phyloP scores from a whole-genome alignment of 2,888 invertebrate genomes.

The Strigamia transsilvanica region DNA sequence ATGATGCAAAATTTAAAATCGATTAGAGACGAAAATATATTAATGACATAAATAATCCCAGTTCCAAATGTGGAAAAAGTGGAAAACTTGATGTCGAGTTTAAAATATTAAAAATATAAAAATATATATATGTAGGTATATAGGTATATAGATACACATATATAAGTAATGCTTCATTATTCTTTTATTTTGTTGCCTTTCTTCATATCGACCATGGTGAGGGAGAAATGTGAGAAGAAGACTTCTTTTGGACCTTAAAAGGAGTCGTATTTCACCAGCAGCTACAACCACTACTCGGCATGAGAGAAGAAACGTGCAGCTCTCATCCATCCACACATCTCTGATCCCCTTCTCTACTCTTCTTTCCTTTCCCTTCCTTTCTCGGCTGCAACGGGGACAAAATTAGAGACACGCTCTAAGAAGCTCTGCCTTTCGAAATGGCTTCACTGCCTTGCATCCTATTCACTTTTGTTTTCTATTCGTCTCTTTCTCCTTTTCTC shows the following conservation, averaged over 20 bases:
- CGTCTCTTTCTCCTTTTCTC: not conserved
- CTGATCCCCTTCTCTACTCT: slow-evolving; percentile 19
- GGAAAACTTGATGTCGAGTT: too few species aligned
- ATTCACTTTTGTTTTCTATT: slow-evolving; percentile 32
- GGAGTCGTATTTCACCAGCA: slow-evolving; percentile 48
- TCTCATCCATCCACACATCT: slow-evolving; percentile 14
- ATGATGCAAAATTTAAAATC: too few species aligned
- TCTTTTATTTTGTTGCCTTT: slow-evolving; percentile 32
- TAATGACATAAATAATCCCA: too few species aligned
- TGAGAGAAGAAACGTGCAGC: slow-evolving; percentile 46
- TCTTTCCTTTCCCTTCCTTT: not conserved
- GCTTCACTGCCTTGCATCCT: slow-evolving; percentile 40
- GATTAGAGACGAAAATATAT: too few species aligned
- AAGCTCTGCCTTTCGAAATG: slow-evolving; percentile 43
- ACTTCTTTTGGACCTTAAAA: slow-evolving; percentile 49
- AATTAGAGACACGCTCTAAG: slow-evolving; percentile 23
- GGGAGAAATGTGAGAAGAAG: slow-evolving; percentile 39
- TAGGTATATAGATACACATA: too few species aligned
- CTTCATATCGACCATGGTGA: slow-evolving; percentile 10
- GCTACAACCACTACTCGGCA: slow-evolving; percentile 26
- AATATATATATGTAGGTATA: too few species aligned
- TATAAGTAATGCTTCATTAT: not conserved
- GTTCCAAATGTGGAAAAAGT: too few species aligned
- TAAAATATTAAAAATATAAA: not conserved
- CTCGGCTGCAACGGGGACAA: slow-evolving; percentile 11